Evolutionary conservation across 1,140 invertebrate species (phyloP).

Genomic region (honey bee (Apis mellifera)): Amel_HAv3.1 CM009933.2:12566501-12567000

Average conservation of each 20-base stretch:
- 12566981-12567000: too few species aligned
- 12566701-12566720: too few species aligned
- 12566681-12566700: too few species aligned
- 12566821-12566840: slow-evolving; percentile 24
- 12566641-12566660: too few species aligned
- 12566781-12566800: not conserved
- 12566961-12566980: too few species aligned
- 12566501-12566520: not conserved
- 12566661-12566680: too few species aligned
- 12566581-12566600: too few species aligned
- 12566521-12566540: not conserved
- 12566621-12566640: too few species aligned
- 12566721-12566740: too few species aligned
- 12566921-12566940: slow-evolving; percentile 15
- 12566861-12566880: slow-evolving; percentile 42
- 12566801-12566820: not conserved
- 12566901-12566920: slow-evolving; percentile 39
- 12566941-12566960: too few species aligned
- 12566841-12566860: slow-evolving; percentile 51
- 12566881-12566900: slow-evolving; percentile 38
- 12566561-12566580: not conserved
- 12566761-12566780: not conserved
- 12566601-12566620: too few species aligned
- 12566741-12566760: too few species aligned
- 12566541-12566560: not conserved